Evolutionary conservation across 2,888 invertebrate genomes (phyloP).

Genomic region (Hetaerina titia): DNA sequence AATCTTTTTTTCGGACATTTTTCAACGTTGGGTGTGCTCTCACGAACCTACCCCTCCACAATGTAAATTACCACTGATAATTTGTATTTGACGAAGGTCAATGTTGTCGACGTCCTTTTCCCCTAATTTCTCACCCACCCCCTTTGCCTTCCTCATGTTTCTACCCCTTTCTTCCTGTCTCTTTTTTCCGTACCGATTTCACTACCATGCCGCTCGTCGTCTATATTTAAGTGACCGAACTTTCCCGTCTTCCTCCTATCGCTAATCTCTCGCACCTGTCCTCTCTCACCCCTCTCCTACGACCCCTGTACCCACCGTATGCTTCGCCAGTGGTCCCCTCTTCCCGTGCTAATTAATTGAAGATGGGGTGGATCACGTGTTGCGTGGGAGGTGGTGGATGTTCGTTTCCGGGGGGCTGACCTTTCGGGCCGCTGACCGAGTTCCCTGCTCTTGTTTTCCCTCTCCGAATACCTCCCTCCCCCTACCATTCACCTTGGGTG

Average conservation of each 20-base stretch:
- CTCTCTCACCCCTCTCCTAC: neutral
- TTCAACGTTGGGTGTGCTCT: no score
- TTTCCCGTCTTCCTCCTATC: neutral
- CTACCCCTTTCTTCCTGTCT: neutral
- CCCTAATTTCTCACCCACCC: neutral
- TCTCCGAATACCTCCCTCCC: neutral
- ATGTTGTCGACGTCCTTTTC: neutral
- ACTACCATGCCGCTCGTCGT: neutral
- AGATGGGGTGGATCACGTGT: neutral
- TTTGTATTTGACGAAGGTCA: neutral
- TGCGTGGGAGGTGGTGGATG: neutral
- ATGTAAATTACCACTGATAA: no score
- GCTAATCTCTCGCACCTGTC: neutral
- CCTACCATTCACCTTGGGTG: neutral
- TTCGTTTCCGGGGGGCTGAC: neutral
- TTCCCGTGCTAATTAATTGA: neutral
- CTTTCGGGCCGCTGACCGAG: neutral
- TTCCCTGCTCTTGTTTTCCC: neutral
- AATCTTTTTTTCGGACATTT: no score
- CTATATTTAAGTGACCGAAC: neutral
- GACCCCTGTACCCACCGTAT: neutral
- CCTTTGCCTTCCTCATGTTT: neutral
- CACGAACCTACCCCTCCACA: no score
- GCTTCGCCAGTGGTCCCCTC: neutral
- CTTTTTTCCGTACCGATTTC: neutral